Evolutionary conservation across 2,113 vertebrate species (phyloP), one percentile per base, ranked within the genome.

Genomic region (Probosciger aterrimus): DNA sequence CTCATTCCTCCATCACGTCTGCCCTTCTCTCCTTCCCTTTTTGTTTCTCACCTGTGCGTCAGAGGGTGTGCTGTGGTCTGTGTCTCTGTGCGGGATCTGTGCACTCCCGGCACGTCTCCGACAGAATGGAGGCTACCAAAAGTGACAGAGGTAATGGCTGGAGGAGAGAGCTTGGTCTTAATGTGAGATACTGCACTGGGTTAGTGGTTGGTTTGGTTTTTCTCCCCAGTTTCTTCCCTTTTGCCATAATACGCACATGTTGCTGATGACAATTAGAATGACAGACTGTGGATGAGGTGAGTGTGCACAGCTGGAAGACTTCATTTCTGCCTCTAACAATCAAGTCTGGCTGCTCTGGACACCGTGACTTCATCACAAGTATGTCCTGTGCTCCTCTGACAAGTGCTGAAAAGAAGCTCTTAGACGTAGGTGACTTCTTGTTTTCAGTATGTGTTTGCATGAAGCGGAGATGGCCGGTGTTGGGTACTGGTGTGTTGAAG

Each of bases 1-100:
- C 97, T 98, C 98, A 97, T 98, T 93, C 77, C 87, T 97, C 97
- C 96, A 95, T 97, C 97, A 88, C 95, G 95, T 92, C 95, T 47
- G 96, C 96, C 97, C 93, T 93, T 85, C 94, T 94, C 82, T 96
- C 94, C 83, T 93, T 11, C 81, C 94, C 85, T 69, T 76, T 84
- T 24, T 90, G 92, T 95, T 88, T 96, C 89, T 77, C 96, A 94
- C 97, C 86, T 68, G 76, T 97, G 96, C 90, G 90, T 97, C 96
- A 89, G 91, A 91, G 96, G 92, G 49, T 77, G 86, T 81, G 46
- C 93, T 88, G 93, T 90, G 89, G 91, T 92, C 64, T 96, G 89
- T 88, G 90, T 97, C 94, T 98, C 95, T 95, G 93, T 96, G 96
- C 55, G 92, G 95, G 93, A 86, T 75, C 96, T 73, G 81, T 79